Percentiles rank a stretch among this genome's conserved stretches.
Conservation (phyloP, 2,888 invertebrate genomes). For the Blera fallax region DNA sequence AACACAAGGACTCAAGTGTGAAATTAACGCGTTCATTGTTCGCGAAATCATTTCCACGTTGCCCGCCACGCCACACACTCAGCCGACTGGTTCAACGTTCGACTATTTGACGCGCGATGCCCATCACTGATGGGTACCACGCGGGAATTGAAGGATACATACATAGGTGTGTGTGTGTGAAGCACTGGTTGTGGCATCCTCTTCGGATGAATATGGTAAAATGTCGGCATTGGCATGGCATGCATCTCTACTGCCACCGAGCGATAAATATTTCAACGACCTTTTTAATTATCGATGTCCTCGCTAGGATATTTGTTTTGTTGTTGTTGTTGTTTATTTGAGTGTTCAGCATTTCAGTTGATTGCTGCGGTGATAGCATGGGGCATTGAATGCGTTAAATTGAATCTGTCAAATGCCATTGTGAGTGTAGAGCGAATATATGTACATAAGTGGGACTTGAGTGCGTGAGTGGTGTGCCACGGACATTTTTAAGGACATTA, state of each 20-base stretch:
- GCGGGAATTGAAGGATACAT: neutral
- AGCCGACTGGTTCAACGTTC: neutral
- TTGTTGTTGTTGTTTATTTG: conserved; percentile 39
- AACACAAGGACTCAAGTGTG: conserved; percentile 50
- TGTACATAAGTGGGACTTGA: conserved; percentile 57
- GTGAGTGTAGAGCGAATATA: conserved; percentile 7
- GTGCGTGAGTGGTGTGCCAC: conserved; percentile 13
- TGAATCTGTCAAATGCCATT: conserved; percentile 63
- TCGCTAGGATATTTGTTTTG: conserved; percentile 45
- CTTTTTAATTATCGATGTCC: conserved; percentile 70
- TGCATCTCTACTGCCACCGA: conserved; percentile 24
- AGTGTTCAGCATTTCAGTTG: conserved; percentile 25
- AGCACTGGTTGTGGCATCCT: conserved; percentile 10
- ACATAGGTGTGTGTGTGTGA: neutral
- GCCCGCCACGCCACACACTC: no score
- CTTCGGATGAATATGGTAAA: conserved; percentile 38
- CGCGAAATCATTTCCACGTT: conserved; percentile 36
- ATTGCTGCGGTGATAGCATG: conserved; percentile 39
- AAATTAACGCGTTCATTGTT: conserved; percentile 70
- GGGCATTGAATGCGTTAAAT: conserved; percentile 50
- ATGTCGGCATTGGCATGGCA: conserved; percentile 17
- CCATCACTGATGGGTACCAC: conserved; percentile 8
- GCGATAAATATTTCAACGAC: conserved; percentile 69
- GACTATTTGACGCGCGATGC: conserved; percentile 2
- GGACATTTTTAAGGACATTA: conserved; percentile 5